These are phyloP conservation scores for Galbula dea DNA, from an alignment of 2,113 vertebrate genomes.

Conservation along the genomic window DNA sequence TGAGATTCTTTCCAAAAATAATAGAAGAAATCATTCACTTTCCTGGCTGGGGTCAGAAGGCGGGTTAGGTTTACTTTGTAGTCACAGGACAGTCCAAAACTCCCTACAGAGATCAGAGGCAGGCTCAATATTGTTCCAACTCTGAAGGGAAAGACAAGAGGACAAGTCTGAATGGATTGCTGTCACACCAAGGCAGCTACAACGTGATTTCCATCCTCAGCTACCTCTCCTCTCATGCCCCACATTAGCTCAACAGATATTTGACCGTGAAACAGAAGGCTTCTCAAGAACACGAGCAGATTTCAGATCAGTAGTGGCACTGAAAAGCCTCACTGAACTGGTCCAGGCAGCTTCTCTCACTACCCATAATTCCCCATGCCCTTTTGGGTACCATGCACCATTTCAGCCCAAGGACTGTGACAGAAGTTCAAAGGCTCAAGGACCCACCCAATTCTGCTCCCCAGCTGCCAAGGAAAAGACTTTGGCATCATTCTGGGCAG, in stretches of 20 bases:
- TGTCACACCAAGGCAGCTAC: not conserved
- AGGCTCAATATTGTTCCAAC: slow-evolving; percentile 76
- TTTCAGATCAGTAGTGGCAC: not conserved
- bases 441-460: not conserved
- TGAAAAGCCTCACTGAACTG: not conserved
- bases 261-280: not conserved
- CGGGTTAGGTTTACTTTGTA: slow-evolving; percentile 86
- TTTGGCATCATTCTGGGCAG: not conserved
- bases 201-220: not conserved
- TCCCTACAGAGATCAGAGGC: slow-evolving; percentile 93
- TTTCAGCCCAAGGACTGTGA: not conserved
- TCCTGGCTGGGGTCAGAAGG: slow-evolving; percentile 89
- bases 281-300: not conserved
- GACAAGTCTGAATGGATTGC: not conserved
- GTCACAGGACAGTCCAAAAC: slow-evolving; percentile 94
- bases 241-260: not conserved
- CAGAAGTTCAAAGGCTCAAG: not conserved
- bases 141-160: slow-evolving; percentile 72
- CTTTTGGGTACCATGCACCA: not conserved
- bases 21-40: slow-evolving; percentile 81
- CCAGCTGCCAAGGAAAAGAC: not conserved
- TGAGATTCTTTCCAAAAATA: slow-evolving; percentile 69
- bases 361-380: rapidly evolving
- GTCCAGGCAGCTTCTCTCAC: not conserved
- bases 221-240: not conserved